Base-by-base conservation (phyloP, 2,888 invertebrate species). In the Dysmachus trigonus region DNA sequence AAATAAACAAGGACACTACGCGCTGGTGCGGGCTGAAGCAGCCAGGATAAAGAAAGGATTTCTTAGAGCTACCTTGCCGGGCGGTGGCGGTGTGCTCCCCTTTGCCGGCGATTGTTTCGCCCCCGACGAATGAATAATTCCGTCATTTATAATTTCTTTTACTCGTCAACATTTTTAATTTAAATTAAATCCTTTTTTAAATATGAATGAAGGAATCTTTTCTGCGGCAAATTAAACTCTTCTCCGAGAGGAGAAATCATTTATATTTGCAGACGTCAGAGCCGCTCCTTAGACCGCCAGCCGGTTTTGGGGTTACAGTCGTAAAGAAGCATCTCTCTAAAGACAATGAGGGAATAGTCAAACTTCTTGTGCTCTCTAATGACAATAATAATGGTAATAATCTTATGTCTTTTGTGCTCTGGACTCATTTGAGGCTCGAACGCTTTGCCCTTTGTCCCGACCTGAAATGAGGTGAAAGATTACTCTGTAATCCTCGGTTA, bases 131-230 rank as follows among this genome's bases (percentile, higher is more conserved):
- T 85, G 85, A 74, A 74, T 85, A 85, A 85, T 85, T 85, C 74
- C 51, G 13, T 85, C 85, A 74, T 85, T 85, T 85, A 85, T 73
- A 84, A 84, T 74, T 85, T 74, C 85, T 85, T 74, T 85, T 85
- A 85, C 31, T 85, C 51, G 33, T 74, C 73, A 85, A 38, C 47
- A 85, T 85, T 85, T 85, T 85, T 85, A 85, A 85, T 74, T 85
- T 74, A 85, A 85, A 85, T 85, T 73, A 74, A 85, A 85, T 85
- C 85, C 85, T 74, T 85, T 85, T 85, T 85, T 85, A 74, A 85
- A 85, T 85, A 85, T 85, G 85, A 85, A 85, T 74, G 74, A 74
- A 33, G 47, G 74, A 85, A 74, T 74, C 85, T 38, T 85, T 85
- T 83, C 83, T 30, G 27, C 38, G 83, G 83, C 83, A 83, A 82